Base-by-base conservation (phyloP, 2,888 invertebrate species). In the Osmoderma eremita region DNA sequence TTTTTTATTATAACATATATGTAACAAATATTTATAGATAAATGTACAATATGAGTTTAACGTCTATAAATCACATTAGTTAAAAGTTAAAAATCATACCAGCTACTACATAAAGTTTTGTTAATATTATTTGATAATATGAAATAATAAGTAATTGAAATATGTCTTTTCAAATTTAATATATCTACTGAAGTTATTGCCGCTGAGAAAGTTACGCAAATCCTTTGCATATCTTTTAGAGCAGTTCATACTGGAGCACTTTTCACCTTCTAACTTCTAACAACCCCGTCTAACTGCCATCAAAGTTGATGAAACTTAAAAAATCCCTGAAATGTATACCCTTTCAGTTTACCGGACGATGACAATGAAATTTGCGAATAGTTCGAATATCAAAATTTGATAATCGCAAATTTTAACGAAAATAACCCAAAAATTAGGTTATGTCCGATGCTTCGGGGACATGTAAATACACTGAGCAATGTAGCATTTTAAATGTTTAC, bases 241-340 rank as follows among this genome's bases (percentile, higher is more conserved):
- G 18, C 1, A 53, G 18, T 15, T n/a, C 24, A 20, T 42, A 15
- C 13, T 18, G 4, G 22, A 50, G 13, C 51, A 39, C 39, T 51
- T 13, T 63, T 50, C 45, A 30, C 17, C 17, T 15, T 30, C 24
- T 61, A 41, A 56, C 53, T n/a, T n/a, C n/a, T n/a, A n/a, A n/a
- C n/a, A n/a, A n/a, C n/a, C n/a, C n/a, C n/a, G n/a, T n/a, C n/a
- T n/a, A 18, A 17, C 12, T 24, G 15, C 10, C 22, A 45, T 20
- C 8, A n/a, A 17, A 45, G 42, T 4, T 24, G 42, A 24, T 8
- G 10, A 42, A 24, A 63, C 24, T 20, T n/a, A 63, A 54, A 10
- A 53, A 54, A 65, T 65, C 65, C 65, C 65, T 65, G 65, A 65
- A 65, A 65, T 53, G 45, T 54, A 65, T 54, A 53, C 65, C 54